Percentiles rank a stretch among this genome's conserved stretches.
Conservation (phyloP, 2,888 invertebrate genomes). For the Leistus spinibarbis region DNA sequence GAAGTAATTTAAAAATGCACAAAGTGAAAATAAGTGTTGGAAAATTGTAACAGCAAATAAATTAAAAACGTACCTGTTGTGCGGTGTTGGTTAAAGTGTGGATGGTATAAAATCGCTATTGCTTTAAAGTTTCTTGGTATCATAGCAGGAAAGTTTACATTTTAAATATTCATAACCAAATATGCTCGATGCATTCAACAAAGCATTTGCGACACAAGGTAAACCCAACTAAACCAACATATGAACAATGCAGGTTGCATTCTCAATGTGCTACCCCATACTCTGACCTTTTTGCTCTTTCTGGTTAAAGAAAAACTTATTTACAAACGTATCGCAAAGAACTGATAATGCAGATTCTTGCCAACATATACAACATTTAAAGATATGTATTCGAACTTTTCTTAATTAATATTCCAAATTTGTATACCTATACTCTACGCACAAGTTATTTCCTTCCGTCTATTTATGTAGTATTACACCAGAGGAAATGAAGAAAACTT, state of each 20-base stretch:
- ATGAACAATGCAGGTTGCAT: constrained; percentile 21
- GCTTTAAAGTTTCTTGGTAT: constrained; percentile 14
- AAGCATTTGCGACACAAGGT: constrained; percentile 20
- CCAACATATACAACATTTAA: too few relatives aligned
- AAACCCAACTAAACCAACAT: constrained; percentile 26
- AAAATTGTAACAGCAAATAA: too few relatives aligned
- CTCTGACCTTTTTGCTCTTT: neutral
- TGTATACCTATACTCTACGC: too few relatives aligned
- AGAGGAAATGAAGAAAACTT: too few relatives aligned
- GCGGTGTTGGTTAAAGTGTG: too few relatives aligned
- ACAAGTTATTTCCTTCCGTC: neutral
- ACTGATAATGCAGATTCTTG: too few relatives aligned
- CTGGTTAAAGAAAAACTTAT: neutral
- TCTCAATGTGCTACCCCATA: constrained; percentile 6
- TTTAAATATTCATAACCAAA: constrained; percentile 30
- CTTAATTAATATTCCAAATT: too few relatives aligned
- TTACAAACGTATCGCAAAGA: neutral
- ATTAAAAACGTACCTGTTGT: neutral
- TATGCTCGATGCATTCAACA: constrained; percentile 16
- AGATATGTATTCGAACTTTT: too few relatives aligned
- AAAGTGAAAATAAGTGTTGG: neutral
- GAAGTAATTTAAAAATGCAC: too few relatives aligned
- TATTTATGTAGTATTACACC: neutral
- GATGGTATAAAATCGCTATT: too few relatives aligned
- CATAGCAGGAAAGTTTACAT: constrained; percentile 10